A percentile compares a stretch with the other conserved stretches of the same genome.
Evolutionary conservation across 2,888 invertebrate genomes (phyloP).

Genomic region (Caenorhabditis angaria): DNA sequence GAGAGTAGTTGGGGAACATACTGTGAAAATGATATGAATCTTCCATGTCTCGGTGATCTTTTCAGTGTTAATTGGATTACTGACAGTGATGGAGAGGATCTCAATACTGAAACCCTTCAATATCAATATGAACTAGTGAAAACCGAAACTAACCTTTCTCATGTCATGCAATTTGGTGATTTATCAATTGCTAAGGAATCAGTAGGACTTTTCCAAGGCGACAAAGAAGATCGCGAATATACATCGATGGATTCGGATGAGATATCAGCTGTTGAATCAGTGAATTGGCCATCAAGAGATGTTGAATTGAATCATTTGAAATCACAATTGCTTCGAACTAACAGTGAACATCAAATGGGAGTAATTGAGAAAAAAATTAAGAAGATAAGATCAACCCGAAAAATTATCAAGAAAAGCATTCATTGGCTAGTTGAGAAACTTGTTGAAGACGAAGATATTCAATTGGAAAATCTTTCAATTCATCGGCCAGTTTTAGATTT

Average conservation of each 20-base stretch:
- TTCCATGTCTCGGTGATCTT: constrained; percentile 76
- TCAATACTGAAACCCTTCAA: constrained; percentile 75
- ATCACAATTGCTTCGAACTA: constrained; percentile 7
- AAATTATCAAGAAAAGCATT: constrained; percentile 34
- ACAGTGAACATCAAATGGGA: neutral
- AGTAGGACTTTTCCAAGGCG: constrained; percentile 73
- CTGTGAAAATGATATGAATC: constrained; percentile 74
- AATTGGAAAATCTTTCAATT: constrained; percentile 44
- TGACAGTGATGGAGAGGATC: constrained; percentile 76
- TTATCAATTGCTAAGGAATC: constrained; percentile 64
- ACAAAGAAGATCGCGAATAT: constrained; percentile 38
- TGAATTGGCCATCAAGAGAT: constrained; percentile 73
- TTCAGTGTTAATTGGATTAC: constrained; percentile 79
- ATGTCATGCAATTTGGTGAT: constrained; percentile 77
- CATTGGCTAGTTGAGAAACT: constrained; percentile 38
- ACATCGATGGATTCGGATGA: constrained; percentile 26
- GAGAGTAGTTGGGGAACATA: constrained; percentile 78
- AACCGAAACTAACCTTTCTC: constrained; percentile 77
- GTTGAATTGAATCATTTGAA: constrained; percentile 70
- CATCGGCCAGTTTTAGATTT: constrained; percentile 57
- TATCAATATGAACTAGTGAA: constrained; percentile 76
- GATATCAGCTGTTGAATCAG: constrained; percentile 40
- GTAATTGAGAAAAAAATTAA: neutral
- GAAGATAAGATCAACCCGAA: constrained; percentile 18
- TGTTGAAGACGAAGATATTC: constrained; percentile 35